These are phyloP conservation scores for Acanthurus tractus DNA, from an alignment of 2,797 vertebrate species.

Conservation along the genomic window DNA sequence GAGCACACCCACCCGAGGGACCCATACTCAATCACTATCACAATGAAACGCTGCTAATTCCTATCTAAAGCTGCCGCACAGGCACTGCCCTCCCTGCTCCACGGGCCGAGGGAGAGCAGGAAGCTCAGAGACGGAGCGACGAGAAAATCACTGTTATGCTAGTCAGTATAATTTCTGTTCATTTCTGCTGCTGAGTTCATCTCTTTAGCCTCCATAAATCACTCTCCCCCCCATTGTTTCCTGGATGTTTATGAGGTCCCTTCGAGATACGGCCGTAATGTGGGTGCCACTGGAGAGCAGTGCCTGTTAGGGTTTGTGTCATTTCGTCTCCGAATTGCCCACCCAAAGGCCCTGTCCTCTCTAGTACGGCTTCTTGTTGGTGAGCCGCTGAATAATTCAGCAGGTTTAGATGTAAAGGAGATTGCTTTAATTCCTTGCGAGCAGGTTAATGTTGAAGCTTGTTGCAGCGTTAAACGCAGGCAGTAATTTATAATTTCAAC, in stretches of 20 bases:
- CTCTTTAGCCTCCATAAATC: conserved; percentile 33
- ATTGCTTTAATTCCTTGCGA: conserved; percentile 76
- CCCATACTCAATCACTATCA: conserved; percentile 80
- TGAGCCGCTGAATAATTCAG: conserved; percentile 78
- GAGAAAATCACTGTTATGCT: conserved; percentile 31
- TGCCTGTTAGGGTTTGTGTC: conserved; percentile 52
- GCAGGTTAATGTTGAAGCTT: conserved; percentile 73
- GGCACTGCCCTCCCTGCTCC: conserved; percentile 70
- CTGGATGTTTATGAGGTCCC: conserved; percentile 50
- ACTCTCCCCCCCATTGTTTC: conserved; percentile 24
- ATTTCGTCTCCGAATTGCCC: conserved; percentile 70
- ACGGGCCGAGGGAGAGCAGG: conserved; percentile 42
- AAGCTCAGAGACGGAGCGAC: conserved; percentile 25
- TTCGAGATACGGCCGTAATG: conserved; percentile 44
- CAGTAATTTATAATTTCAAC: conserved; percentile 68
- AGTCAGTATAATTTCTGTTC: conserved; percentile 40
- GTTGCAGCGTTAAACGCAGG: conserved; percentile 65
- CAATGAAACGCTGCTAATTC: conserved; percentile 84
- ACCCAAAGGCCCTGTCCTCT: conserved; percentile 66
- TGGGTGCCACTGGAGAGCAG: conserved; percentile 43
- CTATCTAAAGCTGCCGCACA: conserved; percentile 78
- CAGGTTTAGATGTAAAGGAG: conserved; percentile 72
- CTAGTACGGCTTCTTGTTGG: conserved; percentile 54
- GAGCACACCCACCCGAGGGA: conserved; percentile 74
- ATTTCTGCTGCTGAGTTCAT: conserved; percentile 38